Conservation (phyloP, 2,113 vertebrate genomes). For the Strigops habroptila region DNA sequence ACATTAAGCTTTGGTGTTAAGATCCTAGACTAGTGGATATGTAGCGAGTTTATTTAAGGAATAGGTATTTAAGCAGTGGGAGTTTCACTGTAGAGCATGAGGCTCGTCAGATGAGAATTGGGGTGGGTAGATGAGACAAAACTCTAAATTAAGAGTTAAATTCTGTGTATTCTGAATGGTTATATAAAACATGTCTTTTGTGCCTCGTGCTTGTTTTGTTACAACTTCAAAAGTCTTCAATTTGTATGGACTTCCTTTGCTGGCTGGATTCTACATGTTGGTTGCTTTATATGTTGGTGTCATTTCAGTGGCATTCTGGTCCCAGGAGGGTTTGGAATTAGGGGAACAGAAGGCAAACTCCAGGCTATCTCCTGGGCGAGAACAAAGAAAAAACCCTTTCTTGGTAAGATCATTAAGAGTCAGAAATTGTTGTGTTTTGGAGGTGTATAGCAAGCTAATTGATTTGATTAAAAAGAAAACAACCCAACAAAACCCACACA, state of each 20-base stretch:
- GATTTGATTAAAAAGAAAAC: neutral
- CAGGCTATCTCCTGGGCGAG: conserved; percentile 82
- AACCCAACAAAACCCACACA: neutral
- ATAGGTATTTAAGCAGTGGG: neutral
- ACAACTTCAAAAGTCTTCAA: neutral
- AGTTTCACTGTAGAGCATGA: neutral
- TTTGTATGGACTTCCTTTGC: neutral
- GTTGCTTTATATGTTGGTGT: neutral
- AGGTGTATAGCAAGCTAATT: neutral
- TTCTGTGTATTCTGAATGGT: neutral
- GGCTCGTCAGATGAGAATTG: neutral
- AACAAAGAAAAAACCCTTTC: conserved; percentile 79
- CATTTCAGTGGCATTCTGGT: conserved; percentile 78
- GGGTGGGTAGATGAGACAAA: neutral
- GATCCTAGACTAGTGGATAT: neutral
- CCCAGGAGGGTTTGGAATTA: conserved; percentile 79
- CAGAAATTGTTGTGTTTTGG: neutral
- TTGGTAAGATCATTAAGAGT: conserved; percentile 66
- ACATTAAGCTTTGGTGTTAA: neutral
- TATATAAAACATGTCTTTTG: neutral
- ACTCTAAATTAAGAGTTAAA: neutral
- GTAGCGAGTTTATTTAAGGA: neutral
- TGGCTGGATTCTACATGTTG: neutral
- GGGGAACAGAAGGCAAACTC: conserved; percentile 79
- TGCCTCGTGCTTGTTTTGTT: neutral